A percentile compares a stretch with the other conserved stretches of the same genome.
These are phyloP conservation scores for Melikaiella ostensackeni DNA, from an alignment of 2,888 invertebrate species.

Conservation along the genomic window DNA sequence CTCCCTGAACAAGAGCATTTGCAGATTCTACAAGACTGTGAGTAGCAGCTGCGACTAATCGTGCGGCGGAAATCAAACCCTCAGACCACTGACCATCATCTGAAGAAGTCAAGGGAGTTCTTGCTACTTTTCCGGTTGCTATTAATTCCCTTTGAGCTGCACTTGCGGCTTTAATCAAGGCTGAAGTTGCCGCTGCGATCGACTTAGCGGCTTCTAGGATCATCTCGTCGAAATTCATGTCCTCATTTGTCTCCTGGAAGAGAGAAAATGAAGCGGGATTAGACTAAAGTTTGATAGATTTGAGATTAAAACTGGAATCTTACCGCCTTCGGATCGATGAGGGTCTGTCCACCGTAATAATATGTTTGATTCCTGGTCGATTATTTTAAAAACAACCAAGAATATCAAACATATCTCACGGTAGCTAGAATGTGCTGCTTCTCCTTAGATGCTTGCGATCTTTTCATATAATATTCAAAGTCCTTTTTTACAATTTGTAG, in stretches of 20 bases:
- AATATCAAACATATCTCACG: slow-evolving; percentile 99
- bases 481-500: too few species aligned
- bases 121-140: slow-evolving; percentile 90
- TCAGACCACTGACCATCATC: slow-evolving; percentile 99
- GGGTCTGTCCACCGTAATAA: slow-evolving; percentile 86
- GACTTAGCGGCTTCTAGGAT: slow-evolving; percentile 98
- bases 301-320: neutral
- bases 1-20: slow-evolving; percentile 95
- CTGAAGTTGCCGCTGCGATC: slow-evolving; percentile 97
- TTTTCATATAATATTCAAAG: neutral
- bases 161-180: slow-evolving; percentile 96
- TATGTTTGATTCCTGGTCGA: slow-evolving; percentile 99
- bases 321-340: slow-evolving; percentile 47
- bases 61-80: slow-evolving; percentile 96
- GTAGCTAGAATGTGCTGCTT: slow-evolving; percentile 74
- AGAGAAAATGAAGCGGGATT: slow-evolving; percentile 47
- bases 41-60: slow-evolving; percentile 97
- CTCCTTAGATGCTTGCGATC: slow-evolving; percentile 27
- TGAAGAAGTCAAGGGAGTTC: slow-evolving; percentile 89
- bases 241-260: slow-evolving; percentile 91
- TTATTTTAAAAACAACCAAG: slow-evolving; percentile 95
- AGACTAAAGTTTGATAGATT: neutral
- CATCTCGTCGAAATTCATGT: slow-evolving; percentile 99
- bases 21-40: slow-evolving; percentile 99
- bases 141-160: slow-evolving; percentile 98